phyloP scores from a whole-genome alignment of 2,888 invertebrate species.

The Acholoe squamosa region DNA sequence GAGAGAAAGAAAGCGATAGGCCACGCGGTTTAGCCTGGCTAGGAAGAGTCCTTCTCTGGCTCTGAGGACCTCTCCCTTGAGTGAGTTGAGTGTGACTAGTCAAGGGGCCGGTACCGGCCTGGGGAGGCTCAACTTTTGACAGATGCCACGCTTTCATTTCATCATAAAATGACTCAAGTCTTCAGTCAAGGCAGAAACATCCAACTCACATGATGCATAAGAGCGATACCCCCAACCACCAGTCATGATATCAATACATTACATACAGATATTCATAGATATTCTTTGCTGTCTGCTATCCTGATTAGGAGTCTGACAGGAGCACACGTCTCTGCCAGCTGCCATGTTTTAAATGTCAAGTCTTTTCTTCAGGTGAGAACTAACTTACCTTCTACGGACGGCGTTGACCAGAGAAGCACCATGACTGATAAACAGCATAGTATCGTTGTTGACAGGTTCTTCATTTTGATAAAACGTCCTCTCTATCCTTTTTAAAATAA shows the following conservation, averaged over 20 bases:
- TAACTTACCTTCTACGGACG: constrained; percentile 10
- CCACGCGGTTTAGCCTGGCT: not conserved
- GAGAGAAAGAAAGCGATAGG: not conserved
- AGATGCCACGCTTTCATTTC: too few relatives aligned
- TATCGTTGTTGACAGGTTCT: not conserved
- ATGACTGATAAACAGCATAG: not conserved
- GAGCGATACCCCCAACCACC: not conserved
- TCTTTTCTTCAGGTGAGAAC: constrained; percentile 31
- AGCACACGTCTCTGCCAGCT: not conserved
- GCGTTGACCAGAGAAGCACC: not conserved
- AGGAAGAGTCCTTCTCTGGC: too few relatives aligned
- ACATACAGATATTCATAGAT: not conserved
- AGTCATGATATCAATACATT: too few relatives aligned
- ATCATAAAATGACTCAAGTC: not conserved
- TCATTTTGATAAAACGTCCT: not conserved
- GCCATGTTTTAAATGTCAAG: constrained; percentile 5
- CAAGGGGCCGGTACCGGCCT: too few relatives aligned
- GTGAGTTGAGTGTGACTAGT: too few relatives aligned
- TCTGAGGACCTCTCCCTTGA: too few relatives aligned
- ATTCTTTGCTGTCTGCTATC: not conserved
- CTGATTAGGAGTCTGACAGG: not conserved
- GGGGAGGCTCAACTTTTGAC: too few relatives aligned
- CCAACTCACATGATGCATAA: not conserved
- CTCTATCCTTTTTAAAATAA: not conserved
- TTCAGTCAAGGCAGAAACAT: not conserved